phyloP scores from a whole-genome alignment of 64 coral and sea anemone species.

The Astreopora myriophthalma region DNA sequence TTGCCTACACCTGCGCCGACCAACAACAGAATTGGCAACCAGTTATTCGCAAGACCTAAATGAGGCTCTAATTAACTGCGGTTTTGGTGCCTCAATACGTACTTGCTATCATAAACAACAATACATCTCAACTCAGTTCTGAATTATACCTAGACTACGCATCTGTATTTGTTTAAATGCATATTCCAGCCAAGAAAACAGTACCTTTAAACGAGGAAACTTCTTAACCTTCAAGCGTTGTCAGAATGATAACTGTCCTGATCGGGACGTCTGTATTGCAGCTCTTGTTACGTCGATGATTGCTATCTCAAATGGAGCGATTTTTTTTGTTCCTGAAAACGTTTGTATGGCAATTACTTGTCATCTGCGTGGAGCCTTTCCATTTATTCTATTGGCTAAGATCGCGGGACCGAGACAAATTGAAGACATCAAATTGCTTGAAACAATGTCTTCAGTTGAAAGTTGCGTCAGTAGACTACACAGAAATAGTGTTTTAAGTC shows the following conservation, averaged over 20 bases:
- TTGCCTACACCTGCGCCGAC: neutral
- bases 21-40: neutral
- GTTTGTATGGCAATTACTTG: neutral
- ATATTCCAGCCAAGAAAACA: neutral
- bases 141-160: neutral
- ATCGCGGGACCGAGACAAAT: neutral
- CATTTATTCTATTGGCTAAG: neutral
- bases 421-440: neutral
- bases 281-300: neutral
- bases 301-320: neutral
- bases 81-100: neutral
- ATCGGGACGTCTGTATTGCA: no score
- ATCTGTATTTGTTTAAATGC: no score
- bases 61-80: neutral
- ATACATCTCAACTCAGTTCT: neutral
- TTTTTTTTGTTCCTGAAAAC: neutral
- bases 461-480: neutral
- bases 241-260: neutral
- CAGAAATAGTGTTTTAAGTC: neutral
- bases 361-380: slow-evolving; percentile 10
- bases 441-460: neutral
- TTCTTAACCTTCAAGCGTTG: neutral
- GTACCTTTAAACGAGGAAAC: neutral
- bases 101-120: neutral
- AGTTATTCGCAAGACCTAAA: neutral